A percentile compares a stretch with the other conserved stretches of the same genome.
These are phyloP conservation scores for Aurelia sp. DNA, from an alignment of 30 jellyfish, hydroid and myxozoan species.

Conservation along the genomic window DNA sequence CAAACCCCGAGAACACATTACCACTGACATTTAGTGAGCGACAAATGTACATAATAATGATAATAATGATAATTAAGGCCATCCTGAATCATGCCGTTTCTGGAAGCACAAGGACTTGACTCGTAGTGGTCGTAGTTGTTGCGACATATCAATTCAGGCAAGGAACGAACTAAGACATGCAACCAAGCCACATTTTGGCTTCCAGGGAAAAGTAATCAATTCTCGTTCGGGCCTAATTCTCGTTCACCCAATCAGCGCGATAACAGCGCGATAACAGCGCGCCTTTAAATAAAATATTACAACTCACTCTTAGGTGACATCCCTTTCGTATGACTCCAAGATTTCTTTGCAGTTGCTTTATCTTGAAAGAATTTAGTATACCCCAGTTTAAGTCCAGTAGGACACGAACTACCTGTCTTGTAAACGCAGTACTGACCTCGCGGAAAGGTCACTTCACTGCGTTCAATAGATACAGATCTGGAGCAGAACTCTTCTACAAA, in stretches of 20 bases:
- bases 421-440: conserved; percentile 64
- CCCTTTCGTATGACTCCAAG: conserved; percentile 70
- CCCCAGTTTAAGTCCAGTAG: conserved; percentile 58
- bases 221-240: background rate
- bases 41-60: too few relatives aligned
- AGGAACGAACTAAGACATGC: too few relatives aligned
- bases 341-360: background rate
- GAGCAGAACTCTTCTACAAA: conserved; percentile 73
- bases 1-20: too few relatives aligned
- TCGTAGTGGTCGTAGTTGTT: too few relatives aligned
- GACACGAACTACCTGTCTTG: conserved; percentile 40
- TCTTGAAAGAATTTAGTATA: conserved; percentile 40
- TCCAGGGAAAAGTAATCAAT: too few relatives aligned
- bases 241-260: background rate
- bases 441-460: conserved; percentile 18
- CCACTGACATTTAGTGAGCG: too few relatives aligned
- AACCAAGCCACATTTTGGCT: too few relatives aligned
- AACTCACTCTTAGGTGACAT: conserved; percentile 43
- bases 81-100: too few relatives aligned
- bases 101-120: too few relatives aligned
- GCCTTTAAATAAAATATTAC: background rate
- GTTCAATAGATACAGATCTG: background rate
- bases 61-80: too few relatives aligned
- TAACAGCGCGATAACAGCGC: background rate
- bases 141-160: too few relatives aligned